Base-by-base conservation (phyloP, 2,888 invertebrate genomes). In the Pseudoips prasinana region DNA sequence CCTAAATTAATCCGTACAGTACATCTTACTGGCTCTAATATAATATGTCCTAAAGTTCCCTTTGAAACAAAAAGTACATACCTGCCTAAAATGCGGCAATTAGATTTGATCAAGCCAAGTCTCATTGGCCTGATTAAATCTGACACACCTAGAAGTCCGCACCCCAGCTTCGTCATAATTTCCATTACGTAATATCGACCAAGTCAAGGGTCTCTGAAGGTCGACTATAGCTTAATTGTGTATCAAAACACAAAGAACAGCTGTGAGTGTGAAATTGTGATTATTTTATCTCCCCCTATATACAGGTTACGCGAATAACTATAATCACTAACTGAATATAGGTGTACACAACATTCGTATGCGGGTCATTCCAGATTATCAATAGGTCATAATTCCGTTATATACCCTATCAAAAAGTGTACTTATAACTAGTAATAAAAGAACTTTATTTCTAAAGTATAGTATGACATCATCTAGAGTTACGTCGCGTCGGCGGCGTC, bases 381-480 rank as follows among this genome's bases (percentile, higher is more conserved):
- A 39, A 30, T 43, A 56, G 22, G 39, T 29, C 24, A 18, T 25
- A 54, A 39, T 32, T 47, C 29, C 35, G 22, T 1, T 25, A 8
- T 8, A 17, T 29, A 30, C 8, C 10, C 10, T 24, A 34, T 32
- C 37, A 30, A 33, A 46, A 38, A 26, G 11, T 22, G 25, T 8
- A 39, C 54, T 46, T 56, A 55, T 42, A 37, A 20, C 18, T 35
- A n/a, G 20, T 39, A 19, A 33, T 10, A 17, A 29, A 33, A 58
- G 50, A 56, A 58, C 45, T 60, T 58, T 48, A 55, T 62, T 62
- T 64, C 42, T 29, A 37, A 46, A 46, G 46, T 41, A 36, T 26
- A 48, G 53, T 58, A 74, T 73, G 73, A 74, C 73, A 74, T 73
- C 72, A 73, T 64, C 63, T 44, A 31, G 37, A 29, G 35, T 48